Base-by-base conservation (phyloP, 2,888 invertebrate genomes). In the Notodonta ziczac region DNA sequence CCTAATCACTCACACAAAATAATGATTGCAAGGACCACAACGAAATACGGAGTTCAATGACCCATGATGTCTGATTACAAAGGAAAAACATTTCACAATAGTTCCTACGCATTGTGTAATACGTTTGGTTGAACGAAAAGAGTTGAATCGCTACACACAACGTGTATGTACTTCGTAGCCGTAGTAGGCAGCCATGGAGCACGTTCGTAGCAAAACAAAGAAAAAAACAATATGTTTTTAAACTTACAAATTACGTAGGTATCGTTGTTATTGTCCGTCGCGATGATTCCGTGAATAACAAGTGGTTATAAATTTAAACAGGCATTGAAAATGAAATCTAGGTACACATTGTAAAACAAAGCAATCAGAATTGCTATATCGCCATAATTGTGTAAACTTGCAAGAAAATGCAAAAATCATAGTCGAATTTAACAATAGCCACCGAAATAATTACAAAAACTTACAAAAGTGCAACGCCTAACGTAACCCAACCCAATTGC, bases 401-500 rank as follows among this genome's bases (percentile, higher is more conserved):
- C 56, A 44, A 44, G 24, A 44, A 56, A 56, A 56, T 44, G 44
- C 56, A 54, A 40, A 54, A 53, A 39, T n/a, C n/a, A 54, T 39
- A 8, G 54, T 54, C 39, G 54, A 32, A 54, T 54, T 54, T 54
- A 14, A 54, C 35, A 54, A 54, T 39, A 54, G 54, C 54, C n/a
- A 39, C 39, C 39, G 39, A 54, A 54, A 54, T 39, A 54, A 54
- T 39, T 54, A 54, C 54, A 54, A 54, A 50, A 52, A 40, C 39
- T 54, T 54, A 54, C 54, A 39, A 39, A 54, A 39, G 39, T 54
- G 39, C 54, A 54, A 35, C 39, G 13, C 5, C 39, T 58, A 58
- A 59, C 12, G 61, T 63, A 66, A 71, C 58, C 56, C 56, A 60
- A 56, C 24, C 57, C 57, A 65, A 66, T 62, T 56, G 44, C 13